These are phyloP conservation scores for Blera fallax DNA, from an alignment of 2,888 invertebrate genomes.

Conservation along the genomic window DNA sequence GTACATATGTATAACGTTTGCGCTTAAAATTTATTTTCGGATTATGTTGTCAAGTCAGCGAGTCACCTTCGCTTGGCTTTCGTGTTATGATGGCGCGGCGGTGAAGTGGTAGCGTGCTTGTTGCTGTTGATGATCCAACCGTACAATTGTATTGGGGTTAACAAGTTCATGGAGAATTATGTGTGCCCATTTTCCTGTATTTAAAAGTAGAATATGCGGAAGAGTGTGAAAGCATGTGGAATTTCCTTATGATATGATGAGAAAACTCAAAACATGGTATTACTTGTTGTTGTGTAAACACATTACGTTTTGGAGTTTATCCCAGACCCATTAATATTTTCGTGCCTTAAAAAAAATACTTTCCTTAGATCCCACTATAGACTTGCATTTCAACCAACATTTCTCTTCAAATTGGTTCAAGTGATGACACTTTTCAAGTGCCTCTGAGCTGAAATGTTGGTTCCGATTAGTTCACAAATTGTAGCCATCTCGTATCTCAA, in stretches of 20 bases:
- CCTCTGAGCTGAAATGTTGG: too few species aligned
- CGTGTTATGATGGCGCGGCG: not conserved
- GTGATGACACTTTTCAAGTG: too few species aligned
- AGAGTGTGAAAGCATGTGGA: not conserved
- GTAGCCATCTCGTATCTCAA: too few species aligned
- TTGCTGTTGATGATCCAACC: constrained; percentile 6
- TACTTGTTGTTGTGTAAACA: too few species aligned
- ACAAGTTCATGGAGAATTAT: constrained; percentile 27
- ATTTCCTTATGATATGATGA: not conserved
- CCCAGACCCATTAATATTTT: too few species aligned
- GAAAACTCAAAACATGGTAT: not conserved
- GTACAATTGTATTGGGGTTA: constrained; percentile 18
- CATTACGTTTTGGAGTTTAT: too few species aligned
- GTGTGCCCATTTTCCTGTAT: not conserved
- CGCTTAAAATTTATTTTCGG: not conserved
- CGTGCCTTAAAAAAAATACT: too few species aligned
- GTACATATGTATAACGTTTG: not conserved
- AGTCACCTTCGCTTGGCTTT: constrained; percentile 23
- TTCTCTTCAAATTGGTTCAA: too few species aligned
- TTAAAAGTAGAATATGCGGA: not conserved
- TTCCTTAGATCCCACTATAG: too few species aligned
- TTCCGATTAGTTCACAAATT: too few species aligned
- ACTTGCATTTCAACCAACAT: too few species aligned
- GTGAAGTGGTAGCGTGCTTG: not conserved
- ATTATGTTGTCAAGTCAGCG: constrained; percentile 3